Percentiles rank a stretch among this genome's conserved stretches.
phyloP scores from a whole-genome alignment of 2,113 vertebrate species.

The Oreochromis aureus region DNA sequence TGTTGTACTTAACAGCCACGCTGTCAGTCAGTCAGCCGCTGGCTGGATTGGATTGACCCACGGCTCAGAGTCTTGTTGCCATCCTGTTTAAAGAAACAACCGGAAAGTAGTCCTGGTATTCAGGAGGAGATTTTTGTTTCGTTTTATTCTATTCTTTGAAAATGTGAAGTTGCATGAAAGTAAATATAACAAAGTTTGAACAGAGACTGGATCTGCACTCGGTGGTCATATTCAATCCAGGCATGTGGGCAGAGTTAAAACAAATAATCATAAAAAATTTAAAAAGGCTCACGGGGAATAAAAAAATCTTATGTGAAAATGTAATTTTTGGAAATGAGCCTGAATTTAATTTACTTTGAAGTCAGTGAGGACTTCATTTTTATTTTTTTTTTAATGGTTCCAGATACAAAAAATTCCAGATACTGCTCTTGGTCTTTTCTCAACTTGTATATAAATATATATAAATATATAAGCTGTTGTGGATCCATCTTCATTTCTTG shows the following conservation, averaged over 20 bases:
- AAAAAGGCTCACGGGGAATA: not conserved
- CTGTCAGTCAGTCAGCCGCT: not conserved
- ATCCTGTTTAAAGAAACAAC: not conserved
- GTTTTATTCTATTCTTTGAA: not conserved
- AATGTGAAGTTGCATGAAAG: slow-evolving; percentile 8
- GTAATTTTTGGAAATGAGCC: slow-evolving; percentile 20
- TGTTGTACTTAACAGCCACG: slow-evolving; percentile 26
- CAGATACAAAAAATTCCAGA: not conserved
- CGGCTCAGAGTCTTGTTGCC: not conserved
- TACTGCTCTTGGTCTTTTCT: slow-evolving; percentile 18
- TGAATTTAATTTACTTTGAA: slow-evolving; percentile 46
- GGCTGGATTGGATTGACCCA: not conserved
- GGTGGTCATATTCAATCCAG: not conserved
- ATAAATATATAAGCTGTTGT: slow-evolving; percentile 55
- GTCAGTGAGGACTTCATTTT: slow-evolving; percentile 6
- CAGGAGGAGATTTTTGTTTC: not conserved
- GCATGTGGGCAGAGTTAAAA: not conserved
- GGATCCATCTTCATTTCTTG: slow-evolving; percentile 48
- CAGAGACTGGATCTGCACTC: slow-evolving; percentile 9
- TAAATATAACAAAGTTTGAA: not conserved
- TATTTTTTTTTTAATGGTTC: not conserved
- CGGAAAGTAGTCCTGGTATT: not conserved
- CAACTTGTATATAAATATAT: slow-evolving; percentile 27
- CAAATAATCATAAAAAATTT: not conserved
- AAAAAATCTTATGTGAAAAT: slow-evolving; percentile 1